Conservation (phyloP, 2,113 vertebrate species). For the Notiomystis cincta region DNA sequence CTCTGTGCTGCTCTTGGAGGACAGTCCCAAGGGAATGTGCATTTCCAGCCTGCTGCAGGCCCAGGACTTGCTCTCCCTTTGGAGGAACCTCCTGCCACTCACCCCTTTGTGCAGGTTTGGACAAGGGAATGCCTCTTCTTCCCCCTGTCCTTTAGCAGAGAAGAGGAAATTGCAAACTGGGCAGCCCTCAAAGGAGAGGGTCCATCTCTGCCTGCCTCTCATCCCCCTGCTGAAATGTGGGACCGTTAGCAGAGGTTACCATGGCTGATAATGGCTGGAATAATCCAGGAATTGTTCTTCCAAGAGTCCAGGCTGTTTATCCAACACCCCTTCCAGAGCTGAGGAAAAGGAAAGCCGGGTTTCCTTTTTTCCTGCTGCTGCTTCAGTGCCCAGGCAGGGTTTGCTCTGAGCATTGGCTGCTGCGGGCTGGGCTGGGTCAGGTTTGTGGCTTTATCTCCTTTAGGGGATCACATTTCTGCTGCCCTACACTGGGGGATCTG, state of each 20-base stretch:
- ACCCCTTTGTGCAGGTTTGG: not conserved
- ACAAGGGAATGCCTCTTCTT: not conserved
- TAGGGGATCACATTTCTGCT: slow-evolving; percentile 71
- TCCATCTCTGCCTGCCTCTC: not conserved
- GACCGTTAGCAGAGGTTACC: accelerated
- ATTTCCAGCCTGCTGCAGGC: not conserved
- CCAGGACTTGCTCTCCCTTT: not conserved
- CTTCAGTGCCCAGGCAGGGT: not conserved
- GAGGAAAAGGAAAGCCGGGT: not conserved
- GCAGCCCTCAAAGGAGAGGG: not conserved
- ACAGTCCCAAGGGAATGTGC: not conserved
- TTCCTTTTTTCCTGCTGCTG: not conserved
- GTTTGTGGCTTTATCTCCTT: slow-evolving; percentile 66
- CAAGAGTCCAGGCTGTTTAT: not conserved
- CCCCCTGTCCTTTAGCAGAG: not conserved
- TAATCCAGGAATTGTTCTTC: not conserved
- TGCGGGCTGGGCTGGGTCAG: slow-evolving; percentile 34
- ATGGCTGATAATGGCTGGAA: not conserved
- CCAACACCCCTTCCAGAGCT: not conserved
- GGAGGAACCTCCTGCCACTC: not conserved
- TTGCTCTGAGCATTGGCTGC: not conserved
- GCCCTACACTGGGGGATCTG: not conserved
- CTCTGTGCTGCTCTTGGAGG: not conserved
- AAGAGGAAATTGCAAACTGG: not conserved
- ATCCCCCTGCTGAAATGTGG: not conserved